Evolutionary conservation across 1,140 invertebrate genomes (phyloP).

Genomic region (Harlomillsia oculata): DNA sequence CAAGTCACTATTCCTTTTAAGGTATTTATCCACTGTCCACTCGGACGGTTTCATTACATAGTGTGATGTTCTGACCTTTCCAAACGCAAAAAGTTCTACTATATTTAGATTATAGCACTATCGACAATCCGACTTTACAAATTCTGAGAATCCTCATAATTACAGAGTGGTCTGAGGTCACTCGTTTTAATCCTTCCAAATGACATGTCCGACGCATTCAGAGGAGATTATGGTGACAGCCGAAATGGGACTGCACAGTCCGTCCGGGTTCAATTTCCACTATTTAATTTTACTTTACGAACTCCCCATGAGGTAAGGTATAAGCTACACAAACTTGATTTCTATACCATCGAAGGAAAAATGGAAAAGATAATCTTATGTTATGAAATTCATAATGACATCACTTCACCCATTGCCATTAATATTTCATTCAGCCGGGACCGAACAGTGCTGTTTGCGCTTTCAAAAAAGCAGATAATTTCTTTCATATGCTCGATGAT

Average conservation of each 20-base stretch:
- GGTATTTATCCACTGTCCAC: background rate
- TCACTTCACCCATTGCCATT: background rate
- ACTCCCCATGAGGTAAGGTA: background rate
- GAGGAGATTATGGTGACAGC: background rate
- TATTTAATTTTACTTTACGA: background rate
- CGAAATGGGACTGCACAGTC: background rate
- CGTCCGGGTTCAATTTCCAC: conserved; percentile 2
- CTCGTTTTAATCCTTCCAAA: conserved; percentile 4
- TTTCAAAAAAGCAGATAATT: background rate
- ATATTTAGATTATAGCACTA: no score
- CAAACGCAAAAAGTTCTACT: no score
- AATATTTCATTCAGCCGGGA: background rate
- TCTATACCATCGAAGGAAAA: background rate
- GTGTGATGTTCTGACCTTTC: no score
- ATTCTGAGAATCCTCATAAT: background rate
- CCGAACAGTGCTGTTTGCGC: background rate
- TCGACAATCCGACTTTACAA: background rate
- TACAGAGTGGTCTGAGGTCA: background rate
- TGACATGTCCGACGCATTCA: background rate
- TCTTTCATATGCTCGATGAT: background rate
- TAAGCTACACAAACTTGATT: background rate
- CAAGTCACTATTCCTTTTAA: conserved; percentile 14
- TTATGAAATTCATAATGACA: no score
- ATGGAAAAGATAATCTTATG: no score
- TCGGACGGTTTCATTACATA: no score